These are phyloP conservation scores for Chionomys nivalis DNA, from an alignment of 2,113 vertebrate genomes.

Conservation along the genomic window DNA sequence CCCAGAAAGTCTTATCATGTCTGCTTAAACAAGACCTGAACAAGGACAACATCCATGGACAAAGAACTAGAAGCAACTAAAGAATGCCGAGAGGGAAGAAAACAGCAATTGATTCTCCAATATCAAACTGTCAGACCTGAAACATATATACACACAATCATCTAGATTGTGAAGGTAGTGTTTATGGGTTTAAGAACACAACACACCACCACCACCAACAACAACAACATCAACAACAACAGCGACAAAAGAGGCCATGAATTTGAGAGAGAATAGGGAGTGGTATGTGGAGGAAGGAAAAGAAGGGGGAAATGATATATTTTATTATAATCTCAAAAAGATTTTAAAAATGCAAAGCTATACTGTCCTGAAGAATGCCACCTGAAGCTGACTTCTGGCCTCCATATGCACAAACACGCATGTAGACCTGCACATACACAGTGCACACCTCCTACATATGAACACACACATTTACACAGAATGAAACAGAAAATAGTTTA, in stretches of 20 bases:
- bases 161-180: not conserved
- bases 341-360: too few species aligned
- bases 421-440: not conserved
- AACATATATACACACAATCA: not conserved
- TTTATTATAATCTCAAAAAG: too few species aligned
- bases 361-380: not conserved
- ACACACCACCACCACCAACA: not conserved
- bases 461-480: not conserved
- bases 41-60: too few species aligned
- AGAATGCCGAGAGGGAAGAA: too few species aligned
- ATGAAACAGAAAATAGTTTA: not conserved
- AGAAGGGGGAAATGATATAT: too few species aligned
- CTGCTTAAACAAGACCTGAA: too few species aligned
- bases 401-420: not conserved
- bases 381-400: not conserved
- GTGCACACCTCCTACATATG: not conserved
- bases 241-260: not conserved
- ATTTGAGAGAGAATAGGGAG: not conserved
- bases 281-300: too few species aligned
- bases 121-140: not conserved
- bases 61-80: too few species aligned
- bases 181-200: not conserved
- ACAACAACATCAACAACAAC: not conserved
- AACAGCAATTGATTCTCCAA: not conserved
- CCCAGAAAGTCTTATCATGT: too few species aligned